phyloP scores from a whole-genome alignment of 2,888 invertebrate genomes.

The Clitarchus hookeri region DNA sequence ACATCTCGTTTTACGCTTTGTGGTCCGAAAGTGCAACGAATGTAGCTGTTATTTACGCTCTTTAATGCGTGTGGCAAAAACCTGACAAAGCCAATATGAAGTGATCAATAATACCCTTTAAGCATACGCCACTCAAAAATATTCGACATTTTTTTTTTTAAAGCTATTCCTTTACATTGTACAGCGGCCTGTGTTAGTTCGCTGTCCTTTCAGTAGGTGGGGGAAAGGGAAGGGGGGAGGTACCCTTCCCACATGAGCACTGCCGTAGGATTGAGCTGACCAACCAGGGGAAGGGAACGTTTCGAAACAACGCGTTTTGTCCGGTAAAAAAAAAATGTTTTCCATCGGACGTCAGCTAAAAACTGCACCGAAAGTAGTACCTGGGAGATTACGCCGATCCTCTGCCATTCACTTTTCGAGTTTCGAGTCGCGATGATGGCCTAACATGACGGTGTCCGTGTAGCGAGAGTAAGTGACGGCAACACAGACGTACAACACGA shows the following conservation, averaged over 20 bases:
- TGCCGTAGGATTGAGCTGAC: background rate
- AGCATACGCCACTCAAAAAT: no score
- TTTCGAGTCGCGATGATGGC: background rate
- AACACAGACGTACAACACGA: background rate
- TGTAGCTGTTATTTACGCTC: no score
- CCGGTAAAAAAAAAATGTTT: background rate
- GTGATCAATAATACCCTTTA: no score
- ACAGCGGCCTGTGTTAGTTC: no score
- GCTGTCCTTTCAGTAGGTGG: background rate
- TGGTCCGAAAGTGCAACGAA: no score
- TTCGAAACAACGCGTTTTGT: background rate
- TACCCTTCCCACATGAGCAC: background rate
- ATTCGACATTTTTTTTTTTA: no score
- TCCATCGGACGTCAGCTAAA: conserved; percentile 6
- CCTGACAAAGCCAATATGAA: no score
- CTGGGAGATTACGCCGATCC: background rate
- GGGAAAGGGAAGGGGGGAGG: background rate
- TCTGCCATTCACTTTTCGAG: background rate
- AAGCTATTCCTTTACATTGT: no score
- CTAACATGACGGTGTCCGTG: background rate
- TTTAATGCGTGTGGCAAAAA: no score
- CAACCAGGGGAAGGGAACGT: background rate
- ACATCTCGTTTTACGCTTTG: no score
- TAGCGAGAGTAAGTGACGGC: background rate
- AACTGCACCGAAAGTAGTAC: background rate